phyloP scores from a whole-genome alignment of 1,140 invertebrate species.

The Anthonomus grandis region DNA sequence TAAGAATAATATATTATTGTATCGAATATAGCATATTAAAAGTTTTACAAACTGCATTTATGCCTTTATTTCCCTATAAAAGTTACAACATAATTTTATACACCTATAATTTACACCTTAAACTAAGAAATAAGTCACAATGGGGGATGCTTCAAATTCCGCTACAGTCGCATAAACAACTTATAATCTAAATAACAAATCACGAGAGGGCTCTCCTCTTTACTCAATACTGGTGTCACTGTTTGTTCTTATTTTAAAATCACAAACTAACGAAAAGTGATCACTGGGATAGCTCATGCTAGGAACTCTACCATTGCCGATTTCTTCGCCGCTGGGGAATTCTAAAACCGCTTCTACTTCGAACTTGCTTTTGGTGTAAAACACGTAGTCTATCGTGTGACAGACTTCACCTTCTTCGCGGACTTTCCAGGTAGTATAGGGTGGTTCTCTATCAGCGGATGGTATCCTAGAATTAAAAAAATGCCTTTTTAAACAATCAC shows the following conservation, averaged over 20 bases:
- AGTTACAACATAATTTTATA: no score
- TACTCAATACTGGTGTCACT: no score
- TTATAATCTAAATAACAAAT: background rate
- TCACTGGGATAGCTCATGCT: slow-evolving; percentile 72
- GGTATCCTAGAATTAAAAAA: slow-evolving; percentile 27
- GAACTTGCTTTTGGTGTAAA: slow-evolving; percentile 60
- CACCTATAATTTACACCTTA: no score
- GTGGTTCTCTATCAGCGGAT: slow-evolving; percentile 58
- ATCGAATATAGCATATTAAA: slow-evolving; percentile 7
- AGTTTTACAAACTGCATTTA: slow-evolving; percentile 8
- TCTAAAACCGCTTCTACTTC: slow-evolving; percentile 60
- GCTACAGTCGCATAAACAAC: no score
- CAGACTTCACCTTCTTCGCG: slow-evolving; percentile 68
- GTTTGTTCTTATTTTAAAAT: slow-evolving; percentile 51
- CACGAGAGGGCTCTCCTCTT: no score
- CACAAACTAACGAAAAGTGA: slow-evolving; percentile 74
- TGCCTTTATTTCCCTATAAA: background rate
- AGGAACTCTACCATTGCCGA: slow-evolving; percentile 66
- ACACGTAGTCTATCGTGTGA: slow-evolving; percentile 79
- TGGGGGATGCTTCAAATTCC: no score
- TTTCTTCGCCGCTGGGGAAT: slow-evolving; percentile 63
- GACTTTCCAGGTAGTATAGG: slow-evolving; percentile 78
- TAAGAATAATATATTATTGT: slow-evolving; percentile 13
- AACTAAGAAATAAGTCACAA: background rate
- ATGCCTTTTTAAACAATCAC: background rate